Base-by-base conservation (phyloP, 1,140 invertebrate species). In the Cataglyphis hispanica region DNA sequence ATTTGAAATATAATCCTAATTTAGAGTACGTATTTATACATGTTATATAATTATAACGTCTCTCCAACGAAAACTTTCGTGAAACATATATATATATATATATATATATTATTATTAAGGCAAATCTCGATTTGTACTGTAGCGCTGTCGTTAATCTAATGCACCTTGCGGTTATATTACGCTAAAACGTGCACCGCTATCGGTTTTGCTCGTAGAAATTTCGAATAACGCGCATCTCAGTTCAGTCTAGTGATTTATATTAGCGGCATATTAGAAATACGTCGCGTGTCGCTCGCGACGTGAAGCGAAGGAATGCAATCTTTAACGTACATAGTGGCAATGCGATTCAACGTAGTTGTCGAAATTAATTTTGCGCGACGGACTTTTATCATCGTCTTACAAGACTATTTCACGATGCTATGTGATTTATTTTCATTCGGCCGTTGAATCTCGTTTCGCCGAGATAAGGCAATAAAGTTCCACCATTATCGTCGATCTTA, bases 401-500 rank as follows among this genome's bases (percentile, higher is more conserved):
- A 43, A 56, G 31, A 56, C 77, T 50, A 43, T 66, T n/a, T 69
- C 76, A 19, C 64, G 53, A 74, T 31, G 31, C 50, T n/a, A 74
- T 60, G 66, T 60, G 78, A 83, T 74, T 83, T 74, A 83, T 74
- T 83, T 83, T 83, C 78, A 72, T 83, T 60, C 67, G 53, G 37
- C 16, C 53, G 67, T 40, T 34, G 78, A 83, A 72, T 72, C 53
- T 83, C 78, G 34, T 72, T 83, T 31, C n/a, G 67, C 67, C 78
- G 78, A 66, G 67, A 60, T 74, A 74, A 83, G 53, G 78, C 67
- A 83, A 74, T 83, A 83, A 83, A 74, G 53, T 58, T n/a, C 53
- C 19, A 27, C 66, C 78, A 72, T 81, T 81, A 83, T 60, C 78
- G 78, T 83, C 78, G 53, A 83, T 83, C 67, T 83, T 83, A 74